Evolutionary conservation across 1,140 invertebrate species (phyloP).

Genomic region (Drosophila eugracilis): DNA sequence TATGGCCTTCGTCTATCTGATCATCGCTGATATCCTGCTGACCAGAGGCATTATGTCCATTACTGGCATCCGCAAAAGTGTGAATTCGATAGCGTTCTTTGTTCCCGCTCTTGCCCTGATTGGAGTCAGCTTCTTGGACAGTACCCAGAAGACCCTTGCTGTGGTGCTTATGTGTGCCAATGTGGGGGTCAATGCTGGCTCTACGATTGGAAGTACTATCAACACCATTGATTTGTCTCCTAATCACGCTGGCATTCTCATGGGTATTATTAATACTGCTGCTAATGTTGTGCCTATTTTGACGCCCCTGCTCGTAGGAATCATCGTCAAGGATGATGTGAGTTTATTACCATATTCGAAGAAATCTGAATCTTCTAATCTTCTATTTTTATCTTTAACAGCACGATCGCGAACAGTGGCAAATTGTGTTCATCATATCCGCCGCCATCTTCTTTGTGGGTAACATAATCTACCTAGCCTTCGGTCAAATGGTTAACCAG

Average conservation of each 20-base stretch:
- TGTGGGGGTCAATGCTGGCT: slow-evolving; percentile 91
- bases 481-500: slow-evolving; percentile 87
- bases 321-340: slow-evolving; percentile 88
- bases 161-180: slow-evolving; percentile 88
- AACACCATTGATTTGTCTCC: slow-evolving; percentile 91
- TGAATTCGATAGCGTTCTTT: slow-evolving; percentile 88
- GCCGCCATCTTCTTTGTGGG: slow-evolving; percentile 89
- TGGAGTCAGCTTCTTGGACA: slow-evolving; percentile 87
- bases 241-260: slow-evolving; percentile 90
- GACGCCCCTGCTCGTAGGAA: slow-evolving; percentile 88
- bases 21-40: slow-evolving; percentile 87
- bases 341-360: too few relatives aligned
- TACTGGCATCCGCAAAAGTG: slow-evolving; percentile 87
- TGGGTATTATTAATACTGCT: slow-evolving; percentile 90
- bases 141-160: slow-evolving; percentile 85
- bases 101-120: slow-evolving; percentile 87
- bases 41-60: slow-evolving; percentile 86
- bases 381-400: slow-evolving; percentile 74
- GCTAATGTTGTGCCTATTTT: slow-evolving; percentile 90
- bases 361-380: too few relatives aligned
- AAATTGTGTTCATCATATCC: slow-evolving; percentile 91
- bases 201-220: slow-evolving; percentile 89
- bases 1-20: slow-evolving; percentile 88
- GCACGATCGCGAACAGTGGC: slow-evolving; percentile 88
- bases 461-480: slow-evolving; percentile 89